A percentile compares a stretch with the other conserved stretches of the same genome.
Evolutionary conservation across 2,797 vertebrate species (phyloP).

Genomic region (Manis pentadactyla): DNA sequence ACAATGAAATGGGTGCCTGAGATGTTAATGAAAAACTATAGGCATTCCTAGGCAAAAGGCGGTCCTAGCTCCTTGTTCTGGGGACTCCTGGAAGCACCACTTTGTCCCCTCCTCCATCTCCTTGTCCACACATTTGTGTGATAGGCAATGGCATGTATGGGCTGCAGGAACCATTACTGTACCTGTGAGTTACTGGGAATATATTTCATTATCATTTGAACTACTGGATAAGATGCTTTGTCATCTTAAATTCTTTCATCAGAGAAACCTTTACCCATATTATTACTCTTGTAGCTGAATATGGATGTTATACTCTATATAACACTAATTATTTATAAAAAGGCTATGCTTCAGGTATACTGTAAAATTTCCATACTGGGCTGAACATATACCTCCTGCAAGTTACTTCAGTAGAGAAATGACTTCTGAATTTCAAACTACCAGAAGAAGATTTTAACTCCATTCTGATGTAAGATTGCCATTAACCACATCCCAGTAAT

Average conservation of each 20-base stretch:
- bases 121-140: not conserved
- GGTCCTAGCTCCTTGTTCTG: not conserved
- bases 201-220: not conserved
- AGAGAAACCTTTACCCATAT: not conserved
- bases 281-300: not conserved
- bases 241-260: not conserved
- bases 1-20: not conserved
- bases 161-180: not conserved
- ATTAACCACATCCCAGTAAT: not conserved
- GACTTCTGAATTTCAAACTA: not conserved
- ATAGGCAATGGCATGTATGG: not conserved
- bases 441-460: conserved; percentile 13
- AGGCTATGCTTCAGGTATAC: not conserved
- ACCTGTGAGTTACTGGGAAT: not conserved
- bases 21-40: not conserved
- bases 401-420: not conserved
- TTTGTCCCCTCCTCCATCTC: not conserved
- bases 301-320: not conserved
- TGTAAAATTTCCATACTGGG: not conserved
- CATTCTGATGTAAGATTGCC: not conserved
- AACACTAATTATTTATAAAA: not conserved
- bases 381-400: not conserved
- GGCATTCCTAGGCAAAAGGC: not conserved
- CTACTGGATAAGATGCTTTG: not conserved
- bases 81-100: not conserved